Evolutionary conservation across 2,888 invertebrate species (phyloP).

Genomic region (Eristalis intricaria): DNA sequence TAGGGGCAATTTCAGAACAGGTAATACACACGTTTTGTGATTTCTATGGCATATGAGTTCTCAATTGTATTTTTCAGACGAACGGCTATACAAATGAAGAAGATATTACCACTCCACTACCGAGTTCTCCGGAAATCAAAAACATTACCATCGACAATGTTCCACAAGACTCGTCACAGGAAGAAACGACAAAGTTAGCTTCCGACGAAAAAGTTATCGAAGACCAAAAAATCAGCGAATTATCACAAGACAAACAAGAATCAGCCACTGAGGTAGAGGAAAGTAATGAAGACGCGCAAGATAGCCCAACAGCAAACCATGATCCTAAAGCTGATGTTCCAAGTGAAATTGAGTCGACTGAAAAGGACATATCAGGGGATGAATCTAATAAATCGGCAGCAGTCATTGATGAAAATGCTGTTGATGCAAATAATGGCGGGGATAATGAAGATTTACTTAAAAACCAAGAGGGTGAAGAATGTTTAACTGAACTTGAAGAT

Average conservation of each 20-base stretch:
- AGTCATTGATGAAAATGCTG: background rate
- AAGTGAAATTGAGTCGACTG: background rate
- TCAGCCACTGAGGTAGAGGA: background rate
- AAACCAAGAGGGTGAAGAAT: too few species aligned
- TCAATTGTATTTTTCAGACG: background rate
- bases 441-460: too few species aligned
- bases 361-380: background rate
- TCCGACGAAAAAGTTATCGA: background rate
- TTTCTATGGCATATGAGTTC: background rate
- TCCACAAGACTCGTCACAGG: background rate
- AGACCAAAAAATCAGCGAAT: background rate
- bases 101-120: background rate
- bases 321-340: background rate
- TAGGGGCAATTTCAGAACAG: background rate
- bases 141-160: background rate
- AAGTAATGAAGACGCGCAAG: background rate
- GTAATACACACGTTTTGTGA: constrained; percentile 2
- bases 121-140: background rate
- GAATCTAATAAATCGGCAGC: background rate
- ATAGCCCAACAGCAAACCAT: background rate
- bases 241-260: background rate
- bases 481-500: background rate
- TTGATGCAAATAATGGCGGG: background rate
- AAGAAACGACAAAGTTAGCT: background rate
- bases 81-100: constrained; percentile 29